These are phyloP conservation scores for Drosophila tripunctata DNA, from an alignment of 2,888 invertebrate genomes.

Conservation along the genomic window DNA sequence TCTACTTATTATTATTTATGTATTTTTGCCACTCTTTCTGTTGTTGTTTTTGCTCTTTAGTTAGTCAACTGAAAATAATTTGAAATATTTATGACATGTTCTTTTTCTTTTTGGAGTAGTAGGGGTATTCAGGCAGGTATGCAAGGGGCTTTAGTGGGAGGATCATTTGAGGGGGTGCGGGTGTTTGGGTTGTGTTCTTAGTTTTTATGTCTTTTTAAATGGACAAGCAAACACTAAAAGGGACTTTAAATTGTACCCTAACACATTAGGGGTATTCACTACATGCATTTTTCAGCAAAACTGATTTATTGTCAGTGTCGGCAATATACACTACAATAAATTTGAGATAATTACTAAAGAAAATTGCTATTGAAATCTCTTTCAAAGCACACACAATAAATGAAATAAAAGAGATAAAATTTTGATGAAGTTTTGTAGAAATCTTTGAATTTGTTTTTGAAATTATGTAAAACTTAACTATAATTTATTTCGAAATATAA, in stretches of 20 bases:
- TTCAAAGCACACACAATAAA: too few relatives aligned
- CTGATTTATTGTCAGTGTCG: conserved; percentile 16
- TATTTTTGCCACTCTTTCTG: conserved; percentile 48
- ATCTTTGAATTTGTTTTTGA: too few relatives aligned
- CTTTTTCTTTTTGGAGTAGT: conserved; percentile 1
- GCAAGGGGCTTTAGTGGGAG: not conserved
- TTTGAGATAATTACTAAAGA: not conserved
- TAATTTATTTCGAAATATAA: too few relatives aligned
- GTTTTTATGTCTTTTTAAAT: conserved; percentile 75
- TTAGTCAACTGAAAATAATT: conserved; percentile 42
- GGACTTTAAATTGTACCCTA: conserved; percentile 27
- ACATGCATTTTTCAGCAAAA: not conserved
- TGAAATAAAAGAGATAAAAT: too few relatives aligned
- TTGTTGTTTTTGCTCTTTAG: conserved; percentile 18
- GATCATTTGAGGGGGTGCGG: not conserved
- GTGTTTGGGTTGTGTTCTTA: conserved; percentile 32
- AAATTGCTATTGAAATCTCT: not conserved
- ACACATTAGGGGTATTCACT: conserved; percentile 46
- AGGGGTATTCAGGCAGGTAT: conserved; percentile 3
- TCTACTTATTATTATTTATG: conserved; percentile 53
- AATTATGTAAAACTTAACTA: too few relatives aligned
- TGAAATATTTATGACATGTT: conserved; percentile 62
- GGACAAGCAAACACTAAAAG: conserved; percentile 60
- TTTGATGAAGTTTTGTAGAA: too few relatives aligned
- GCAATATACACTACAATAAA: not conserved